phyloP scores from a whole-genome alignment of 2,888 invertebrate genomes.

The Sphinx pinastri region DNA sequence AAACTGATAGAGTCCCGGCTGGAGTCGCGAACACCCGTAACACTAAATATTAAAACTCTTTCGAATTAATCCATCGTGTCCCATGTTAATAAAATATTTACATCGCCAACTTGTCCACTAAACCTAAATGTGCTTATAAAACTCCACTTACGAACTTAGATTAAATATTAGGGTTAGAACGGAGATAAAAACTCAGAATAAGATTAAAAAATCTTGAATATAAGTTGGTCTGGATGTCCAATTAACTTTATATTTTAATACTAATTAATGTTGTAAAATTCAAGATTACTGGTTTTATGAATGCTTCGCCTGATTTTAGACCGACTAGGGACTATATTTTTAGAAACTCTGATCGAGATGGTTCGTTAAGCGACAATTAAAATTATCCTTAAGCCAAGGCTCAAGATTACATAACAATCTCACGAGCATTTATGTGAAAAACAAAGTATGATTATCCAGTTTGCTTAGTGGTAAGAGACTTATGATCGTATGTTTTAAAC shows the following conservation, averaged over 20 bases:
- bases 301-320: no score
- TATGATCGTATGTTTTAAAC: no score
- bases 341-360: no score
- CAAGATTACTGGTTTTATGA: background rate
- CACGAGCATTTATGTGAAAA: no score
- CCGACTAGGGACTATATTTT: no score
- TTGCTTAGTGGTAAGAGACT: no score
- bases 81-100: slow-evolving; percentile 22
- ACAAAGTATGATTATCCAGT: no score
- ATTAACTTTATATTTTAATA: slow-evolving; percentile 1
- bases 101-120: slow-evolving; percentile 15
- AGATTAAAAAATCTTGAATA: slow-evolving; percentile 7
- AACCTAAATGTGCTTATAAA: slow-evolving; percentile 12
- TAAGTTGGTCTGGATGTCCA: background rate
- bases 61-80: slow-evolving; percentile 9
- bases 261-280: slow-evolving; percentile 1
- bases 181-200: slow-evolving; percentile 2
- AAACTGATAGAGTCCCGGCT: background rate
- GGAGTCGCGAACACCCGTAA: slow-evolving; percentile 18
- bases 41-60: slow-evolving; percentile 16
- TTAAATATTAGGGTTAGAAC: slow-evolving; percentile 11
- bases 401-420: no score
- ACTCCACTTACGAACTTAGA: slow-evolving; percentile 8
- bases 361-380: no score
- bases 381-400: no score